These are phyloP conservation scores for Hestina assimilis DNA, from an alignment of 1,140 invertebrate genomes.

Conservation along the genomic window DNA sequence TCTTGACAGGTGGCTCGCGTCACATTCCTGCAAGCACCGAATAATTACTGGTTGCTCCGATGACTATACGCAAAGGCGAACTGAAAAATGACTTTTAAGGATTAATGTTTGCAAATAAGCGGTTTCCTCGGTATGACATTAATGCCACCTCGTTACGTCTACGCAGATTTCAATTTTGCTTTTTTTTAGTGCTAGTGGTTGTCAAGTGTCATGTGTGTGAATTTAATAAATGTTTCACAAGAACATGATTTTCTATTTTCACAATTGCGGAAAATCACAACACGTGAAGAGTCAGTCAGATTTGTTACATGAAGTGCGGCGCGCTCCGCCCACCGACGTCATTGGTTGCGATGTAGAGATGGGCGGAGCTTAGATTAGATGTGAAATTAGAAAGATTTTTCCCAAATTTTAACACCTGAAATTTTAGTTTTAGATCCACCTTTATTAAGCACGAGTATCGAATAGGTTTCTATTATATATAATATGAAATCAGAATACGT, in stretches of 20 bases:
- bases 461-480: too few species aligned
- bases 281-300: conserved; percentile 49
- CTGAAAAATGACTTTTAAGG: conserved; percentile 69
- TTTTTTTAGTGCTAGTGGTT: conserved; percentile 7
- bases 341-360: conserved; percentile 59
- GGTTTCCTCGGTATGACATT: conserved; percentile 52
- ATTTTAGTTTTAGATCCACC: too few species aligned
- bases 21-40: conserved; percentile 54
- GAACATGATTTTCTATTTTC: neutral
- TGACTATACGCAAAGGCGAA: conserved; percentile 42
- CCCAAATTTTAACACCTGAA: conserved; percentile 10
- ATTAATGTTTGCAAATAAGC: conserved; percentile 68
- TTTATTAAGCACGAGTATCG: too few species aligned
- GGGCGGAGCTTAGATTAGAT: conserved; percentile 72
- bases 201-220: neutral
- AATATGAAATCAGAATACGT: too few species aligned
- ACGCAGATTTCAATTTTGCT: conserved; percentile 37
- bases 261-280: conserved; percentile 40
- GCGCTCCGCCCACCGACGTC: conserved; percentile 58
- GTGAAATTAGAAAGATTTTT: conserved; percentile 56
- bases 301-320: conserved; percentile 37
- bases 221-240: neutral
- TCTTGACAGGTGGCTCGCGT: conserved; percentile 74
- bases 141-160: conserved; percentile 47
- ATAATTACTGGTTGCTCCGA: conserved; percentile 65